These are phyloP conservation scores for Phaenicophaeus curvirostris DNA, from an alignment of 2,797 vertebrate genomes.

Conservation along the genomic window DNA sequence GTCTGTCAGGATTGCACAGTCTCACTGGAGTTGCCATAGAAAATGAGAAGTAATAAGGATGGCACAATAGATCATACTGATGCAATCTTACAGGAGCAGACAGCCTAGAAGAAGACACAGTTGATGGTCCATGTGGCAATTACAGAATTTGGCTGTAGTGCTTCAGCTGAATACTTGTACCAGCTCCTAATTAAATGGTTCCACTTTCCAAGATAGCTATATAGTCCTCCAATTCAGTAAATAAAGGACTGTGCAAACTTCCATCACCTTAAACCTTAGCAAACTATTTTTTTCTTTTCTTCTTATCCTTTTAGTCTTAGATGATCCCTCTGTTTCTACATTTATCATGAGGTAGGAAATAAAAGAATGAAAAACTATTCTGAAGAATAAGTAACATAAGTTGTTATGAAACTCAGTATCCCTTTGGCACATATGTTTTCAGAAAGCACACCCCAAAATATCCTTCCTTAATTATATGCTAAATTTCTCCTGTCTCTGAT, in stretches of 20 bases:
- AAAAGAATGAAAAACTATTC: neutral
- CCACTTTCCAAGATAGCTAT: constrained; percentile 38
- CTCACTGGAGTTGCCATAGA: neutral
- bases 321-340: neutral
- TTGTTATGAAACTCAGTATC: neutral
- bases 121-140: constrained; percentile 65
- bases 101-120: constrained; percentile 40
- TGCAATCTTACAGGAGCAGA: constrained; percentile 36
- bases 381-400: neutral
- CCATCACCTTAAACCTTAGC: neutral
- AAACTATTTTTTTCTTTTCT: neutral
- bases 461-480: neutral
- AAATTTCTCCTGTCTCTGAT: neutral
- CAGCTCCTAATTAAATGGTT: constrained; percentile 64
- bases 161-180: constrained; percentile 42
- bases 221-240: constrained; percentile 36
- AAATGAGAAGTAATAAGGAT: constrained; percentile 30
- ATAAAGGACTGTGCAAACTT: constrained; percentile 25
- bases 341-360: neutral
- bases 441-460: neutral
- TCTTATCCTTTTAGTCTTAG: neutral
- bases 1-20: neutral
- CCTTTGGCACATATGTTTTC: neutral
- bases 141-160: constrained; percentile 57
- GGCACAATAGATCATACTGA: constrained; percentile 11